phyloP scores from a whole-genome alignment of 2,888 invertebrate species.

The Hoplodrina blanda region DNA sequence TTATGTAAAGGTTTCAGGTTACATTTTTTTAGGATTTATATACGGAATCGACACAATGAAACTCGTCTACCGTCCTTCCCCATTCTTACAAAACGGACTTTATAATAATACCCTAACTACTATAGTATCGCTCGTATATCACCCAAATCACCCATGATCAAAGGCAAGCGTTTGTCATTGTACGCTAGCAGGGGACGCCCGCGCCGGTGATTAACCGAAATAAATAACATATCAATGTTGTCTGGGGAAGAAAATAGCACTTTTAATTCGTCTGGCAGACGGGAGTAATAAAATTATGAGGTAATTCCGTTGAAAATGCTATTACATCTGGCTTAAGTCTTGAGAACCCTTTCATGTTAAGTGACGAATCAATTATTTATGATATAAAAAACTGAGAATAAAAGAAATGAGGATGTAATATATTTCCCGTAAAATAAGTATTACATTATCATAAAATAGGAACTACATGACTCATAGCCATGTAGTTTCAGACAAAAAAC shows the following conservation, averaged over 20 bases:
- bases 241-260: slow-evolving; percentile 47
- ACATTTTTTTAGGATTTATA: too few relatives aligned
- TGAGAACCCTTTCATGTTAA: slow-evolving; percentile 30
- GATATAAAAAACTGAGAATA: slow-evolving; percentile 9
- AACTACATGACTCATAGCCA: neutral
- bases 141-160: slow-evolving; percentile 50
- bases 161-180: slow-evolving; percentile 53
- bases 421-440: neutral
- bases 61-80: neutral
- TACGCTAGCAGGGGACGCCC: slow-evolving; percentile 29
- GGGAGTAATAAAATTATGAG: slow-evolving; percentile 31
- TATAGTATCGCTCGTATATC: slow-evolving; percentile 47
- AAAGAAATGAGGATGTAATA: neutral
- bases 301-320: slow-evolving; percentile 26
- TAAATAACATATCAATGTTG: slow-evolving; percentile 52
- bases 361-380: slow-evolving; percentile 13
- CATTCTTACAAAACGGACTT: slow-evolving; percentile 20
- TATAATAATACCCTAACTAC: slow-evolving; percentile 34
- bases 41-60: slow-evolving; percentile 10
- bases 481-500: neutral
- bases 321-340: slow-evolving; percentile 1
- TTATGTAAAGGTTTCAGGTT: too few relatives aligned
- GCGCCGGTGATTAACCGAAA: slow-evolving; percentile 51
- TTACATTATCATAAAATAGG: neutral
- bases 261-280: slow-evolving; percentile 24